phyloP scores from a whole-genome alignment of 2,888 invertebrate genomes.

The Torymus aiolomorphi region DNA sequence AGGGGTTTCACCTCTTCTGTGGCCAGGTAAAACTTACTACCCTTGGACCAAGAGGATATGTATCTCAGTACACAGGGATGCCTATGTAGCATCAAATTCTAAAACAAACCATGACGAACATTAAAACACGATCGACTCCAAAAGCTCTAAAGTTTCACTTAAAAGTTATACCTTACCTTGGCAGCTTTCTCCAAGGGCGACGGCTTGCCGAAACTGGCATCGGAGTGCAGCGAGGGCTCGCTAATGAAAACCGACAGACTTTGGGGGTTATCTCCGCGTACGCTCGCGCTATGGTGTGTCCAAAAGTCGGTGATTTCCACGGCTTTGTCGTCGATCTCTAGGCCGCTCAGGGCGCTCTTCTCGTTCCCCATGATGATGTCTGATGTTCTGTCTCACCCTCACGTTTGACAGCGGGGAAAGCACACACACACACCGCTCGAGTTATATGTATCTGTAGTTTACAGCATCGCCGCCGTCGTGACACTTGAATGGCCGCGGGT shows the following conservation, averaged over 20 bases:
- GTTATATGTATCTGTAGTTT: too few species aligned
- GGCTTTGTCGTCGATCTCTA: constrained; percentile 86
- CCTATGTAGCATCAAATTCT: constrained; percentile 91
- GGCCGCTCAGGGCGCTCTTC: constrained; percentile 82
- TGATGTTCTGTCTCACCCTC: too few species aligned
- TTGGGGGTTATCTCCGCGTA: constrained; percentile 79
- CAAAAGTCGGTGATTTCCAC: constrained; percentile 88
- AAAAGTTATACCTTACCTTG: constrained; percentile 78
- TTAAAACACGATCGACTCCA: constrained; percentile 10
- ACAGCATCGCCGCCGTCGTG: too few species aligned
- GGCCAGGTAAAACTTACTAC: constrained; percentile 85
- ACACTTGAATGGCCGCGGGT: too few species aligned
- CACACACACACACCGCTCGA: too few species aligned
- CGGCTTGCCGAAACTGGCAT: constrained; percentile 71
- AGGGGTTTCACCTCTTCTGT: constrained; percentile 90
- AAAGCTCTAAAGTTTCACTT: neutral
- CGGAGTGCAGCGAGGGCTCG: constrained; percentile 79
- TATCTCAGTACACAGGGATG: constrained; percentile 92
- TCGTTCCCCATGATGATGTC: constrained; percentile 85
- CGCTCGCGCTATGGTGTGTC: constrained; percentile 82
- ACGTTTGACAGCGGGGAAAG: too few species aligned
- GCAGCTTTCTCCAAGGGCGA: constrained; percentile 86
- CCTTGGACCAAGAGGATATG: constrained; percentile 87
- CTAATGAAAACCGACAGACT: constrained; percentile 86
- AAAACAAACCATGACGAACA: constrained; percentile 68